Conservation (phyloP, 2,113 vertebrate species). For the Serinus canaria region DNA sequence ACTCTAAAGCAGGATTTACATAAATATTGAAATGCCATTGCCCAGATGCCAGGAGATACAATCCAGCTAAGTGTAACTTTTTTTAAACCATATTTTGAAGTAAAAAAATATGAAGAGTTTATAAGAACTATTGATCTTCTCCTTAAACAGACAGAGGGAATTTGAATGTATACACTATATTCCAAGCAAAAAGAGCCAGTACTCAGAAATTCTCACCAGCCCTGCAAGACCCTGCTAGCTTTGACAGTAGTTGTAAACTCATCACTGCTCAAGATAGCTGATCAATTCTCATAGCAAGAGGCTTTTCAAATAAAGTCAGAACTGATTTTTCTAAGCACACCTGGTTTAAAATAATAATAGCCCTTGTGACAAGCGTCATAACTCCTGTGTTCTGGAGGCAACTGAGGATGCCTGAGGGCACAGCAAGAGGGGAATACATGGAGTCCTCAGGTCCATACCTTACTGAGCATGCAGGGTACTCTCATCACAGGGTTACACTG, state of each 20-base stretch:
- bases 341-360: neutral
- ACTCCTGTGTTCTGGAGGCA: neutral
- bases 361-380: neutral
- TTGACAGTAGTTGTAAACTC: neutral
- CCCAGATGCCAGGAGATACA: neutral
- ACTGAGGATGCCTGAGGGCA: neutral
- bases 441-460: neutral
- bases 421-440: neutral
- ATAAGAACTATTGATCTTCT: neutral
- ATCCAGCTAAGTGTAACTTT: neutral
- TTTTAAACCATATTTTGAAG: neutral
- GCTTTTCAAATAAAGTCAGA: neutral
- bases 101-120: neutral
- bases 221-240: neutral
- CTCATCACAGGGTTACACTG: neutral
- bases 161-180: neutral
- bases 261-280: neutral
- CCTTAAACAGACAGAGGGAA: conserved; percentile 11
- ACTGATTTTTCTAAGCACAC: neutral
- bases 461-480: neutral
- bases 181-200: neutral
- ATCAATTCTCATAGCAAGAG: neutral
- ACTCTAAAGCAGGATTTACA: neutral
- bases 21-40: neutral
- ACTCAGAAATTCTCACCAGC: neutral